These are phyloP conservation scores for Pandemis heparana DNA, from an alignment of 2,888 invertebrate species.

Conservation along the genomic window DNA sequence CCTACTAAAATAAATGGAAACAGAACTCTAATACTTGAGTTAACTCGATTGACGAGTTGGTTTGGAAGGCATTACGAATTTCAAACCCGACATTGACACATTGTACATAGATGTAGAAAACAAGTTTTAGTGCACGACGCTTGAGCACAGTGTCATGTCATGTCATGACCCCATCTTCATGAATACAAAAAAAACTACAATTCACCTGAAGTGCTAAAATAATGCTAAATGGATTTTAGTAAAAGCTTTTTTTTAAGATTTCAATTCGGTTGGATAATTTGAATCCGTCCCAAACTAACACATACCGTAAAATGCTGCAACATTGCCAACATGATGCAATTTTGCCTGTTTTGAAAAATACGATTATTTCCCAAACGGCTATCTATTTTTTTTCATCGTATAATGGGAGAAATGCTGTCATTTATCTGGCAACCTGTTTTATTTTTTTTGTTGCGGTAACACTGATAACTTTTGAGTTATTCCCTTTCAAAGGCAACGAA, in stretches of 20 bases:
- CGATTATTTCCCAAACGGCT: too few species aligned
- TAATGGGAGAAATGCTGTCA: too few species aligned
- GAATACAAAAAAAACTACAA: background rate
- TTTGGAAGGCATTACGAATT: background rate
- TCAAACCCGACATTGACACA: background rate
- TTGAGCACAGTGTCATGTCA: background rate
- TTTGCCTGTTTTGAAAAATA: too few species aligned
- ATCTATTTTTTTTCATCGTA: too few species aligned
- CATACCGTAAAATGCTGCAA: too few species aligned
- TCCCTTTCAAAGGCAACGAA: too few species aligned
- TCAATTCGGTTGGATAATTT: too few species aligned
- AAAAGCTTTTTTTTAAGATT: background rate
- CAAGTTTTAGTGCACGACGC: background rate
- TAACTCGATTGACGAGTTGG: background rate
- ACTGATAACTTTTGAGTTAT: too few species aligned
- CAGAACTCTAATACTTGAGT: background rate
- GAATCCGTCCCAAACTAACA: too few species aligned
- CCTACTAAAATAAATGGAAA: background rate
- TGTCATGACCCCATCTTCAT: background rate
- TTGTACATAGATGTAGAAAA: constrained; percentile 17
- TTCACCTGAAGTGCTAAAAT: background rate
- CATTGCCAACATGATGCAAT: too few species aligned
- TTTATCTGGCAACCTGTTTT: too few species aligned
- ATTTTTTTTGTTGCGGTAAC: too few species aligned
- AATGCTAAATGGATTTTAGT: background rate